Conservation (phyloP, 1,140 invertebrate genomes). For the Uloborus diversus region DNA sequence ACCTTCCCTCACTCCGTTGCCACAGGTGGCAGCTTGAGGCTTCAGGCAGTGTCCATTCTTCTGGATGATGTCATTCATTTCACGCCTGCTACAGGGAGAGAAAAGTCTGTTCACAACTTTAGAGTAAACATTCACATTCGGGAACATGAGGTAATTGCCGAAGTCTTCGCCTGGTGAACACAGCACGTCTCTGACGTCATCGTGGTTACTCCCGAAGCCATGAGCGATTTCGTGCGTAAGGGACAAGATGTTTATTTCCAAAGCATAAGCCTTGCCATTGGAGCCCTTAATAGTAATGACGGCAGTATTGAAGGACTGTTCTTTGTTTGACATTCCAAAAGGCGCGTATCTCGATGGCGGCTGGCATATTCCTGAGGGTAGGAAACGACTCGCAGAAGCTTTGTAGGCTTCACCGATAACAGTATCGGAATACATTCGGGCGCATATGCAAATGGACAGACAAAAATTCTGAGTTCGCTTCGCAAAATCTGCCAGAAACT, state of each 20-base stretch:
- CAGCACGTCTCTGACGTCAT: not conserved
- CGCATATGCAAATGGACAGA: not conserved
- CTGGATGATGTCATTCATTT: not conserved
- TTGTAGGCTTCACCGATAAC: conserved; percentile 7
- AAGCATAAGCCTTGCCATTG: not conserved
- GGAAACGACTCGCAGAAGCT: not conserved
- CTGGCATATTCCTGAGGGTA: conserved; percentile 9
- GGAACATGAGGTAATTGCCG: conserved; percentile 15
- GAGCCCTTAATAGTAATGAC: not conserved
- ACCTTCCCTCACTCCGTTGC: conserved; percentile 31
- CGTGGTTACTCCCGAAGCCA: conserved; percentile 32
- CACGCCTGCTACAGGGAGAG: conserved; percentile 2
- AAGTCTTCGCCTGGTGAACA: conserved; percentile 9
- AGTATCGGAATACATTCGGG: not conserved
- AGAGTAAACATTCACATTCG: not conserved
- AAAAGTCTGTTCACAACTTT: not conserved
- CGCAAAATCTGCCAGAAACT: not conserved
- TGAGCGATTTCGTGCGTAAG: conserved; percentile 30
- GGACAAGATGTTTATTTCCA: not conserved
- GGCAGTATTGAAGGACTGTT: not conserved
- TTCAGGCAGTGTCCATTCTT: conserved; percentile 4
- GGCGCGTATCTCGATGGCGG: not conserved
- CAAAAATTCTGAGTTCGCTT: conserved; percentile 7
- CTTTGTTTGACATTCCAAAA: not conserved
- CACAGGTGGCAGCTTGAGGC: not conserved